These are phyloP conservation scores for Myrmecophaga tridactyla DNA, from an alignment of 2,113 vertebrate genomes.

Conservation along the genomic window DNA sequence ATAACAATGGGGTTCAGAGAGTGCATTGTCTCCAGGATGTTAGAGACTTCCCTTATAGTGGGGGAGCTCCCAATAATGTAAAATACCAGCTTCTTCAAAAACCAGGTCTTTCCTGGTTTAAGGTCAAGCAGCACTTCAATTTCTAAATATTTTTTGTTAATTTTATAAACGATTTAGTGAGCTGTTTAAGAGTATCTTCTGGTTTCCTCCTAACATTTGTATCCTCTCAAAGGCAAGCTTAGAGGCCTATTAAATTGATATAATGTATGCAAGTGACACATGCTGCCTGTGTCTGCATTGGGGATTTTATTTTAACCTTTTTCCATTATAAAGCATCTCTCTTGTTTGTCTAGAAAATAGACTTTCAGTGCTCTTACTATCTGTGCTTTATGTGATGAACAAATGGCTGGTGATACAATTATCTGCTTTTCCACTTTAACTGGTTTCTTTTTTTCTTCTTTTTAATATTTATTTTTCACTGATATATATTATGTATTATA, in stretches of 20 bases:
- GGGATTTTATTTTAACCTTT: constrained; percentile 6
- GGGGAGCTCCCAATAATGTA: not conserved
- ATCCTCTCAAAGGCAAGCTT: not conserved
- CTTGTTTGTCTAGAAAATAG: not conserved
- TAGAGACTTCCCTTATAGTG: not conserved
- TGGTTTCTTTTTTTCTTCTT: too few relatives aligned
- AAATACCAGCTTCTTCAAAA: not conserved
- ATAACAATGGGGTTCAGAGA: not conserved
- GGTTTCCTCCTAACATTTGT: constrained; percentile 41
- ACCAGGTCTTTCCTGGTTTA: not conserved
- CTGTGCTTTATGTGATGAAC: not conserved
- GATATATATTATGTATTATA: too few relatives aligned
- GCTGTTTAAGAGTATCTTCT: not conserved
- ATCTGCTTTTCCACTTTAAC: not conserved
- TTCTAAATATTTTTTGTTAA: not conserved
- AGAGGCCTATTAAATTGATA: not conserved
- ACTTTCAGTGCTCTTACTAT: not conserved
- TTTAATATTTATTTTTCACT: too few relatives aligned
- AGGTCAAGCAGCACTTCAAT: not conserved
- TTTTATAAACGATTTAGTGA: not conserved
- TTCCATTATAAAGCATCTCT: not conserved
- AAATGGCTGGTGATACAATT: not conserved
- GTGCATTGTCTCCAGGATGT: not conserved
- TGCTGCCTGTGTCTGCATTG: not conserved
- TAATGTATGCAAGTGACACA: not conserved